Conservation (phyloP, 2,113 vertebrate species). For the Deroptyus accipitrinus region DNA sequence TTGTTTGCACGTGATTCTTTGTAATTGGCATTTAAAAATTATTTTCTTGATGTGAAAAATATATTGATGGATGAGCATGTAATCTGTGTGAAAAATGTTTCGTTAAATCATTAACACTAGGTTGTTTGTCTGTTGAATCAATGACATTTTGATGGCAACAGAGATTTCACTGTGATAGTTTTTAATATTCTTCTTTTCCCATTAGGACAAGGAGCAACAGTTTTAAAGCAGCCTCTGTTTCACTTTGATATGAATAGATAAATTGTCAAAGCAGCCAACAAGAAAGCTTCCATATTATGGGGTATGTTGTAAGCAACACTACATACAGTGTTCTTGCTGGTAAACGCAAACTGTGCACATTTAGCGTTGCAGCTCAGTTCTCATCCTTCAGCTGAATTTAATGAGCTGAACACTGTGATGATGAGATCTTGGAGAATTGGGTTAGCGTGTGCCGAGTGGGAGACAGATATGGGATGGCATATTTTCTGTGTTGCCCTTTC, state of each 20-base stretch:
- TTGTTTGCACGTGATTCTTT: not conserved
- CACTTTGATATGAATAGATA: slow-evolving; percentile 70
- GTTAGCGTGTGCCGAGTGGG: slow-evolving; percentile 57
- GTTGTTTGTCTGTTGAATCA: slow-evolving; percentile 60
- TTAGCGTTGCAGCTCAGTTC: slow-evolving; percentile 41
- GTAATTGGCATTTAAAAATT: not conserved
- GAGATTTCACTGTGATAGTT: slow-evolving; percentile 56
- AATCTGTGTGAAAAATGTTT: slow-evolving; percentile 72
- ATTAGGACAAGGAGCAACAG: slow-evolving; percentile 54
- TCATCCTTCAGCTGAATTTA: slow-evolving; percentile 63
- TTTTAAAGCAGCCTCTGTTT: slow-evolving; percentile 67
- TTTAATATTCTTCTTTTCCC: slow-evolving; percentile 57
- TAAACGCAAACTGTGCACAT: slow-evolving; percentile 65
- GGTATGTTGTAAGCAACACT: slow-evolving; percentile 63
- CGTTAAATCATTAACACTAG: slow-evolving; percentile 70
- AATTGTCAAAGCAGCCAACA: slow-evolving; percentile 70
- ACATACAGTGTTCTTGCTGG: slow-evolving; percentile 64
- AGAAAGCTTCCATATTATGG: slow-evolving; percentile 49
- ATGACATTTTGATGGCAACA: slow-evolving; percentile 55
- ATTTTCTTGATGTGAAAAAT: slow-evolving; percentile 43
- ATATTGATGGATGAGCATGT: slow-evolving; percentile 59
- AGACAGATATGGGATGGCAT: slow-evolving; percentile 49
- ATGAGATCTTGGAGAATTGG: slow-evolving; percentile 54
- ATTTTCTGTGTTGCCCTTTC: slow-evolving; percentile 68
- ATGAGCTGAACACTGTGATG: slow-evolving; percentile 59